phyloP scores from a whole-genome alignment of 1,140 invertebrate species.

The Euura lappo region DNA sequence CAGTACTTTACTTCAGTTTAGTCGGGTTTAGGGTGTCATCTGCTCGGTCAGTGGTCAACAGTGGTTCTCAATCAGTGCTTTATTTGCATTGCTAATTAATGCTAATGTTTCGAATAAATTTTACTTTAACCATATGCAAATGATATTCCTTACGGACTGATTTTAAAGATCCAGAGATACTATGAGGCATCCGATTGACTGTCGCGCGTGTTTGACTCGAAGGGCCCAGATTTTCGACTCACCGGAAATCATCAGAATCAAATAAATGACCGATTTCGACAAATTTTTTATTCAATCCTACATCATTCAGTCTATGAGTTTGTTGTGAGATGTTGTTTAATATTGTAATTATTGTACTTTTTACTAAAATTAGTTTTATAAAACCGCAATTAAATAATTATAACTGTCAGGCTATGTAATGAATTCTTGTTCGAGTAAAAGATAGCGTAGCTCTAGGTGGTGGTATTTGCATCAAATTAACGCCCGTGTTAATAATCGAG shows the following conservation, averaged over 20 bases:
- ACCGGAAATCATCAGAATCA: background rate
- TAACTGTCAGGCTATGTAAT: no score
- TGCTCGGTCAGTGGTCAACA: slow-evolving; percentile 21
- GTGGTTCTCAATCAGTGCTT: slow-evolving; percentile 40
- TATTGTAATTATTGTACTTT: no score
- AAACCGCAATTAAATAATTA: no score
- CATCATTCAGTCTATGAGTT: no score
- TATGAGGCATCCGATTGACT: background rate
- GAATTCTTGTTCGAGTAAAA: no score
- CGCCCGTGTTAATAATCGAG: no score
- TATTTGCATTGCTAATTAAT: slow-evolving; percentile 50
- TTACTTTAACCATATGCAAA: slow-evolving; percentile 51
- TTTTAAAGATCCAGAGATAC: slow-evolving; percentile 25
- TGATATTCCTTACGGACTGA: slow-evolving; percentile 43
- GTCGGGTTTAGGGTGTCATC: slow-evolving; percentile 27
- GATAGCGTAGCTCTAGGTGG: no score
- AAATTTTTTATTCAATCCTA: no score
- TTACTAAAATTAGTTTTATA: no score
- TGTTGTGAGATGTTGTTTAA: no score
- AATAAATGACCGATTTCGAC: no score
- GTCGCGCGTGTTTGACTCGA: background rate
- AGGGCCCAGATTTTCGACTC: background rate
- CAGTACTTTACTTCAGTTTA: slow-evolving; percentile 37
- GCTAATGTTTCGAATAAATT: slow-evolving; percentile 39
- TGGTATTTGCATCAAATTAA: no score